Base-by-base conservation (phyloP, 2,113 vertebrate genomes). In the Laticauda colubrina region DNA sequence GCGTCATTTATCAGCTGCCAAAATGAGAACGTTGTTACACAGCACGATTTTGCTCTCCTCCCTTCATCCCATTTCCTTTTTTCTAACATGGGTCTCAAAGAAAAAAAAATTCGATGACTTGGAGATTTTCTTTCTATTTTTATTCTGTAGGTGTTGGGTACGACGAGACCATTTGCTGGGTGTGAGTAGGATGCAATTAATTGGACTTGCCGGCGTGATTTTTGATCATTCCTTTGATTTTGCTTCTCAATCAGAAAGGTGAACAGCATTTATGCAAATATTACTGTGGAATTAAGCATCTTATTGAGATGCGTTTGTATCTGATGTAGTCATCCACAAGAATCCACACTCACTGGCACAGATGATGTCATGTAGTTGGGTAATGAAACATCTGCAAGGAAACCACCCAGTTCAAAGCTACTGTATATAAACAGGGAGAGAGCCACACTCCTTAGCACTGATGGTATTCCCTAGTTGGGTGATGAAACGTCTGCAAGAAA, bases 91-190 rank as follows among this genome's bases (percentile, higher is more conserved):
- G 48, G 48, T 2, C 94, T 95, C 39, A 26, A 18, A 87, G 81
- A 55, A 55, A 20, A 6, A 21, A 5, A 56, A 51, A 51, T 51
- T 48, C 75, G 94, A 88, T 94, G 75, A 3, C 90, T 90, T 26
- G 34, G 94, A 93, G 93, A 56, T 64, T 12, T 93, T 93, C 94
- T 29, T 34, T 24, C 94, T 81, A 0, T 91, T 94, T 55, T 93
- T 91, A 64, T 0, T 94, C 87, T 85, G 24, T 24, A 93, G 92
- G 93, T 94, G 94, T 91, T 7, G 64, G 85, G 81, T 15, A 45
- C 93, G 55, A 86, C 57, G 53, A 4, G 89, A 93, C 94, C 11
- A 57, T 96, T 96, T 96, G 94, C 93, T 93, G 61, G 61, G 11
- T 64, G 26, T 2, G 3, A 64, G 4, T n/a, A 14, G 59, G 2